phyloP scores from a whole-genome alignment of 2,113 vertebrate species.

The Megaceryle maxima region DNA sequence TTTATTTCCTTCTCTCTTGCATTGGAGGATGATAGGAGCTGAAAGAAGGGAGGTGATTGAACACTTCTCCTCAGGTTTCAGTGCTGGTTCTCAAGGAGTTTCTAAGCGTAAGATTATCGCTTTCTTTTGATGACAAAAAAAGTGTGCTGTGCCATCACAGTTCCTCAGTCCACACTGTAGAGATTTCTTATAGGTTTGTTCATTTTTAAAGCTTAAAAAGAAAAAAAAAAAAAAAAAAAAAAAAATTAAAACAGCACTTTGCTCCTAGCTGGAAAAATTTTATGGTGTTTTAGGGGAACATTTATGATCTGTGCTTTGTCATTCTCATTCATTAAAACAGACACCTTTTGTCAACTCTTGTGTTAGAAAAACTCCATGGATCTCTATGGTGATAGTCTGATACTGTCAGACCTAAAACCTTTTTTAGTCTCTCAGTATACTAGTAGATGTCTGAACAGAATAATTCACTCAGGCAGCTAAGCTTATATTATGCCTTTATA shows the following conservation, averaged over 20 bases:
- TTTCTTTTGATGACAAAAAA: neutral
- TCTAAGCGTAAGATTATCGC: neutral
- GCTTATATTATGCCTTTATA: slow-evolving; percentile 47
- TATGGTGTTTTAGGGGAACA: neutral
- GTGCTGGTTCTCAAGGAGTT: neutral
- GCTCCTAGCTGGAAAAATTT: neutral
- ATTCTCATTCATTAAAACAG: neutral
- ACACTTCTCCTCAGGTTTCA: neutral
- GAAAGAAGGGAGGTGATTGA: neutral
- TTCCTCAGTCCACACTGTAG: neutral
- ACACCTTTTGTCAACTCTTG: neutral
- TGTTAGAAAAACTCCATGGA: neutral
- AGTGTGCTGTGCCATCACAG: neutral
- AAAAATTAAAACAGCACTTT: neutral
- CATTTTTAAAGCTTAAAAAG: neutral
- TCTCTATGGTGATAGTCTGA: neutral
- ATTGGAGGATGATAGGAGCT: neutral
- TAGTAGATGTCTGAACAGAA: neutral
- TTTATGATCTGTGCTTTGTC: neutral
- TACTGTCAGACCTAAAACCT: neutral
- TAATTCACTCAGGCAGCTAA: slow-evolving; percentile 56
- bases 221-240: neutral
- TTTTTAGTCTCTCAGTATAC: slow-evolving; percentile 10
- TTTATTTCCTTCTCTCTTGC: neutral
- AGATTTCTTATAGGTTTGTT: neutral